Percentiles rank a stretch among this genome's conserved stretches.
phyloP scores from a whole-genome alignment of 2,113 vertebrate genomes.

The Aspidoscelis tigris region DNA sequence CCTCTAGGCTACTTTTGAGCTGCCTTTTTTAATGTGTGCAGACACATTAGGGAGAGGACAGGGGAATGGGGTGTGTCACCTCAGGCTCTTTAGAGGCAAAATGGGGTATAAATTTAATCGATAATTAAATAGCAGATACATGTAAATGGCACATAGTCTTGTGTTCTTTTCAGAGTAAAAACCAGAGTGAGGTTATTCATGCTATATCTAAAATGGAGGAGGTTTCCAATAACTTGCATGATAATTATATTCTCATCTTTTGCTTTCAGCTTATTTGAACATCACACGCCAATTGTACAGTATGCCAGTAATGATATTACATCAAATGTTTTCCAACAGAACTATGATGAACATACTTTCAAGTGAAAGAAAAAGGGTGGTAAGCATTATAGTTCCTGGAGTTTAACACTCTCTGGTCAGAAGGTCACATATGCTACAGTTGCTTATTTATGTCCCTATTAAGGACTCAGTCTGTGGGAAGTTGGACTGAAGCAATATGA shows the following conservation, averaged over 20 bases:
- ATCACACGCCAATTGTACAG: slow-evolving; percentile 69
- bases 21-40: too few relatives aligned
- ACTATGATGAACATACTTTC: slow-evolving; percentile 63
- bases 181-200: slow-evolving; percentile 45
- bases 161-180: slow-evolving; percentile 51
- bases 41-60: too few relatives aligned
- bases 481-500: slow-evolving; percentile 65
- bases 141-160: slow-evolving; percentile 40
- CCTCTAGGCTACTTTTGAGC: too few relatives aligned
- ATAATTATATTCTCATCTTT: slow-evolving; percentile 48
- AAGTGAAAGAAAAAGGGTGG: slow-evolving; percentile 69
- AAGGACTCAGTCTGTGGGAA: slow-evolving; percentile 71
- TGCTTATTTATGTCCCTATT: slow-evolving; percentile 77
- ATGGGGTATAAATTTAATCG: too few relatives aligned
- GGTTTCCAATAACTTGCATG: slow-evolving; percentile 51
- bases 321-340: slow-evolving; percentile 73
- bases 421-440: slow-evolving; percentile 79
- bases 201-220: slow-evolving; percentile 53
- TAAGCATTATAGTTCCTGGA: slow-evolving; percentile 74
- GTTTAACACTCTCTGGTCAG: slow-evolving; percentile 77
- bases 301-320: slow-evolving; percentile 71
- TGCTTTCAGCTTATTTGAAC: slow-evolving; percentile 61
- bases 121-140: background rate
- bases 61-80: too few relatives aligned
- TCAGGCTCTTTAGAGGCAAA: too few relatives aligned